Conservation (phyloP, 2,888 invertebrate species). For the Entomobrya multifasciata region DNA sequence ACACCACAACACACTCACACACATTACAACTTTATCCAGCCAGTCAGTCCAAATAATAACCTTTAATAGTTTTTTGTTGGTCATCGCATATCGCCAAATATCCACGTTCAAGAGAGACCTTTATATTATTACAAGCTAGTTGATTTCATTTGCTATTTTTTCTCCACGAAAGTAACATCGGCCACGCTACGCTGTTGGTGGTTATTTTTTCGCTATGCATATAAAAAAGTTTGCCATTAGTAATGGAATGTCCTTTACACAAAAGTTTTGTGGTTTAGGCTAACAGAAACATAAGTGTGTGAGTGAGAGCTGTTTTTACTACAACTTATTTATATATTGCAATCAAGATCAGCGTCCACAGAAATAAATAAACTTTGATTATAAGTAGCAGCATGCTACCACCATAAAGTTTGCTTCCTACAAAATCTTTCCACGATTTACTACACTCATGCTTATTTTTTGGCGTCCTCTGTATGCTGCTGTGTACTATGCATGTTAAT, state of each 20-base stretch:
- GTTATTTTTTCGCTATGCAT: too few relatives aligned
- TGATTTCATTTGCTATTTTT: constrained; percentile 67
- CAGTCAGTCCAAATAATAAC: constrained; percentile 72
- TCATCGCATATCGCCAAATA: constrained; percentile 57
- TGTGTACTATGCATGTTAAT: constrained; percentile 33
- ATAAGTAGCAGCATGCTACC: neutral
- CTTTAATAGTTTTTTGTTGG: constrained; percentile 61
- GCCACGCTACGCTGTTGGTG: neutral
- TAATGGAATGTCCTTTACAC: too few relatives aligned
- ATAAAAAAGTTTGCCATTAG: neutral
- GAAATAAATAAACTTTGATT: neutral
- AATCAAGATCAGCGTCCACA: neutral
- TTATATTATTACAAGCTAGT: neutral
- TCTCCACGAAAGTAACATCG: constrained; percentile 30
- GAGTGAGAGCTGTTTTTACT: too few relatives aligned
- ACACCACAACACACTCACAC: constrained; percentile 17
- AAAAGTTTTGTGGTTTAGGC: too few relatives aligned
- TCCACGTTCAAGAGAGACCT: constrained; percentile 33
- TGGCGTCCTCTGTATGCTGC: constrained; percentile 1
- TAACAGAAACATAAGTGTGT: too few relatives aligned
- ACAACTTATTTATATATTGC: too few relatives aligned
- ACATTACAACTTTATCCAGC: constrained; percentile 75
- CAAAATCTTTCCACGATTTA: constrained; percentile 29
- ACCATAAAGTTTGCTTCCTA: constrained; percentile 25
- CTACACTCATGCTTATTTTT: too few relatives aligned